Conservation (phyloP, 1,140 invertebrate genomes). For the Riptortus pedestris region DNA sequence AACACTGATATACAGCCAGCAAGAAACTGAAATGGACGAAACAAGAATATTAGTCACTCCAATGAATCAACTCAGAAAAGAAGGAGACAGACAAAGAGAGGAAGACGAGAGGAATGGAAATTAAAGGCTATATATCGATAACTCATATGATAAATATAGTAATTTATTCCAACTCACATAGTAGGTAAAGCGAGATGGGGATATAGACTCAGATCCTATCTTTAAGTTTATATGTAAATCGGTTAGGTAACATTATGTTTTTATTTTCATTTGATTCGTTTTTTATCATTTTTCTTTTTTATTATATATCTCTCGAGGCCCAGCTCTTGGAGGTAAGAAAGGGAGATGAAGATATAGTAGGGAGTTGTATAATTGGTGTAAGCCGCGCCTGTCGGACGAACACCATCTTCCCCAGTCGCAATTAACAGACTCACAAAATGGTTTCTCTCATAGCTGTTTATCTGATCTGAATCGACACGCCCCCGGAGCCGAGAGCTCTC, state of each 20-base stretch:
- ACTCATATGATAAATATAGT: constrained; percentile 17
- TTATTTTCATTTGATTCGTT: not conserved
- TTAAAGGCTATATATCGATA: constrained; percentile 17
- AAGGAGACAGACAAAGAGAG: constrained; percentile 3
- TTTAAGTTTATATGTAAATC: constrained; percentile 15
- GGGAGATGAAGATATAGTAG: constrained; percentile 5
- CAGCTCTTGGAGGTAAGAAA: not conserved
- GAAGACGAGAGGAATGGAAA: constrained; percentile 2
- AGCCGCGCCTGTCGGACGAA: constrained; percentile 1
- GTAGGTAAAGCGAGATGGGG: not conserved
- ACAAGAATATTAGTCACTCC: constrained; percentile 8
- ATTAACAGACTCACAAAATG: constrained; percentile 4
- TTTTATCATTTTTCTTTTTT: not conserved
- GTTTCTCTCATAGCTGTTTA: constrained; percentile 4
- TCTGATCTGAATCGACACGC: constrained; percentile 7
- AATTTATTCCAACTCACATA: constrained; percentile 12
- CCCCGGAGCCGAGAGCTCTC: not conserved
- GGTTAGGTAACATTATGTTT: not conserved
- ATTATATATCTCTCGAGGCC: not conserved
- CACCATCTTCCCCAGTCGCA: constrained; percentile 7
- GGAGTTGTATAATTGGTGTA: not conserved
- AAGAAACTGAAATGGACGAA: not conserved
- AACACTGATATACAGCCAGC: not conserved
- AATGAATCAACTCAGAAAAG: constrained; percentile 13
- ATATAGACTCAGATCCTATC: constrained; percentile 16